phyloP scores from a whole-genome alignment of 2,113 vertebrate genomes.

The Ochotona princeps region DNA sequence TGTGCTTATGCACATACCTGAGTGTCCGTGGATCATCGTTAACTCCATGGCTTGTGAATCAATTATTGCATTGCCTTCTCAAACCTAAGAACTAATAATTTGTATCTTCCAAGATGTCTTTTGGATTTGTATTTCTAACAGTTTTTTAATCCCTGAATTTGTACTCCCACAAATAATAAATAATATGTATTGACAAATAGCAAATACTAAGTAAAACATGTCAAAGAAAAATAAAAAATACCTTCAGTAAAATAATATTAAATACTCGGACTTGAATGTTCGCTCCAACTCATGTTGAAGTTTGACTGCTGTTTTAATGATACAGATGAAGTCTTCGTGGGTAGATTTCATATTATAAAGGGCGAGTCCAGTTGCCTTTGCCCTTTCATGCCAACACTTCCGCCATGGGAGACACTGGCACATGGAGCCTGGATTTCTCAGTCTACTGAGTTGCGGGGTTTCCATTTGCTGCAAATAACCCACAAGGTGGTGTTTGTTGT shows the following conservation, averaged over 20 bases:
- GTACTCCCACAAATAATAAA: background rate
- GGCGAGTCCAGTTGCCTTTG: background rate
- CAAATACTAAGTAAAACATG: too few relatives aligned
- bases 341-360: too few relatives aligned
- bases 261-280: background rate
- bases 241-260: background rate
- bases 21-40: background rate
- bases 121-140: slow-evolving; percentile 21
- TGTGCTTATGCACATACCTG: background rate
- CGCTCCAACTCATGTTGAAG: background rate
- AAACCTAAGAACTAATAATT: slow-evolving; percentile 18
- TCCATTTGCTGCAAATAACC: background rate
- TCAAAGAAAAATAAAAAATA: too few relatives aligned
- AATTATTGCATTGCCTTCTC: background rate
- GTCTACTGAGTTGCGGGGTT: background rate
- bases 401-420: background rate
- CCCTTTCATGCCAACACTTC: background rate
- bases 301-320: background rate
- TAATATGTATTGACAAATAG: background rate
- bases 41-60: background rate
- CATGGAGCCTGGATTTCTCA: background rate
- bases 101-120: slow-evolving; percentile 3
- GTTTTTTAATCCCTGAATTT: slow-evolving; percentile 5
- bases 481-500: background rate
- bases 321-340: background rate